phyloP scores from a whole-genome alignment of 2,113 vertebrate genomes.

The Ascaphus truei region DNA sequence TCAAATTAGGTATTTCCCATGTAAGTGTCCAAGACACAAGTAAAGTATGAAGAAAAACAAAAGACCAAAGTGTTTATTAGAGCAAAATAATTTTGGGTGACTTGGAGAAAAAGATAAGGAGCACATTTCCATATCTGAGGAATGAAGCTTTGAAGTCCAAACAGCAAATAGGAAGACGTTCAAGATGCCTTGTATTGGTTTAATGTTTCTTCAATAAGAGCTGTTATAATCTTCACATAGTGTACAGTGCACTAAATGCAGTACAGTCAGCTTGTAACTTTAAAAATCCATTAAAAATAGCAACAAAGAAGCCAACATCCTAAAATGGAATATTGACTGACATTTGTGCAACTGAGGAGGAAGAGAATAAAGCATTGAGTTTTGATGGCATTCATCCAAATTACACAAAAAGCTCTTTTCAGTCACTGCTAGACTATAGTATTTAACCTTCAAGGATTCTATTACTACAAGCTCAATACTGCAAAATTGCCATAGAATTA shows the following conservation, averaged over 20 bases:
- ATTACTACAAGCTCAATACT: conserved; percentile 31
- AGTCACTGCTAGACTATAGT: conserved; percentile 19
- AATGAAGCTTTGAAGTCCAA: too few species aligned
- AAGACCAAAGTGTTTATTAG: too few species aligned
- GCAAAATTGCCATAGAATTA: conserved; percentile 22
- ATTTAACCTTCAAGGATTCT: conserved; percentile 33
- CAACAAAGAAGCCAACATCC: conserved; percentile 11
- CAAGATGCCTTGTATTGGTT: too few species aligned
- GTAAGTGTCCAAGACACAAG: too few species aligned
- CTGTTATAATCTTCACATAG: too few species aligned
- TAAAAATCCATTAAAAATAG: neutral
- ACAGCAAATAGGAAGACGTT: too few species aligned
- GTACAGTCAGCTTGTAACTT: neutral
- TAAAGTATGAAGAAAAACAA: too few species aligned
- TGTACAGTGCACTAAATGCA: neutral
- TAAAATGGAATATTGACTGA: neutral
- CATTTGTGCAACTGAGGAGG: conserved; percentile 3
- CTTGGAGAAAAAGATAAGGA: too few species aligned
- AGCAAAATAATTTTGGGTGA: too few species aligned
- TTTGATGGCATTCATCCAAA: conserved; percentile 16
- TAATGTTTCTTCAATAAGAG: too few species aligned
- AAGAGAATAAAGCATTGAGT: conserved; percentile 8
- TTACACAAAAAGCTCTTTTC: conserved; percentile 26
- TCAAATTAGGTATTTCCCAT: too few species aligned
- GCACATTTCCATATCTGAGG: too few species aligned